These are phyloP conservation scores for Popillia japonica DNA, from an alignment of 1,140 invertebrate species.

Conservation along the genomic window DNA sequence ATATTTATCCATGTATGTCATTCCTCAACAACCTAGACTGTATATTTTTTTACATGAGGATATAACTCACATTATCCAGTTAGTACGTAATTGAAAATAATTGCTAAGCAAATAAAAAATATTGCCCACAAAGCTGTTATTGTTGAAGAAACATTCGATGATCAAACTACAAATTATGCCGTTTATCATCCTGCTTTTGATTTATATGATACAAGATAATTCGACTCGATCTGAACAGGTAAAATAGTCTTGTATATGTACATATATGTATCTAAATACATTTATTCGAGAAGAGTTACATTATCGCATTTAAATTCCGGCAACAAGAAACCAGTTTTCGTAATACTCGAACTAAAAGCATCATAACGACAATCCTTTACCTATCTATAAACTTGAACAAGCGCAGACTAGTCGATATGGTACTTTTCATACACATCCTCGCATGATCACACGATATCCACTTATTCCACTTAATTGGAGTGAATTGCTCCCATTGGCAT, in stretches of 20 bases:
- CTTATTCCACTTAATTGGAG: slow-evolving; percentile 21
- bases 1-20: no score
- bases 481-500: slow-evolving; percentile 25
- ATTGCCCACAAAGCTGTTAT: no score
- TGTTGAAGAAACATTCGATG: no score
- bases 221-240: neutral
- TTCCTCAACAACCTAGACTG: no score
- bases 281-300: no score
- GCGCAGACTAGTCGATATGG: neutral
- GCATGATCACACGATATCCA: neutral
- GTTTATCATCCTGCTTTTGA: neutral
- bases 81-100: no score
- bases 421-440: no score
- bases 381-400: neutral
- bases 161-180: neutral
- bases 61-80: no score
- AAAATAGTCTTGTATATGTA: no score
- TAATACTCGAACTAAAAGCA: neutral
- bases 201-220: neutral
- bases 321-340: neutral
- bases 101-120: no score
- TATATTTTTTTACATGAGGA: no score
- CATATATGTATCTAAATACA: no score
- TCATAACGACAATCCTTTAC: neutral
- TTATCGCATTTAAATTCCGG: neutral